phyloP scores from a whole-genome alignment of 2,113 vertebrate species.

The Leptobrachium ailaonicum region DNA sequence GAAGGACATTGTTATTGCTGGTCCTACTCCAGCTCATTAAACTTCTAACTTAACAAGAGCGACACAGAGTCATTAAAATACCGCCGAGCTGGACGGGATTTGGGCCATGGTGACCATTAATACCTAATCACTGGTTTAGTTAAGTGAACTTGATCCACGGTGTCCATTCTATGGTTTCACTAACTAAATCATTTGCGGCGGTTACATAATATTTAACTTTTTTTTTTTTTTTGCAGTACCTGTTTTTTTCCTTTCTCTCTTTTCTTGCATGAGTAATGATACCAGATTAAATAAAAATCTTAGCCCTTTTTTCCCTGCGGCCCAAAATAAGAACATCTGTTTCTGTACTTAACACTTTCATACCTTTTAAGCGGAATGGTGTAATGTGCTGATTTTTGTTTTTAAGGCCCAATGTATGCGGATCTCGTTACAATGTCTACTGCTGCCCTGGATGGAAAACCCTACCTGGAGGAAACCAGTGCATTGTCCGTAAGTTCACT shows the following conservation, averaged over 20 bases:
- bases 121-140: constrained; percentile 36
- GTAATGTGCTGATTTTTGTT: constrained; percentile 39
- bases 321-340: constrained; percentile 36
- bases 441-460: constrained; percentile 99
- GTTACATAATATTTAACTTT: constrained; percentile 20
- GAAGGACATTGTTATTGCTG: constrained; percentile 31
- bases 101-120: constrained; percentile 38
- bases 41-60: constrained; percentile 33
- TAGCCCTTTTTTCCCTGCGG: constrained; percentile 23
- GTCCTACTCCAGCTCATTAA: constrained; percentile 40
- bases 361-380: constrained; percentile 18
- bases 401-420: constrained; percentile 92
- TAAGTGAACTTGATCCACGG: constrained; percentile 13
- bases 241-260: constrained; percentile 1
- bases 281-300: constrained; percentile 11
- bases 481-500: constrained; percentile 94
- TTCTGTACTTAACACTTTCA: constrained; percentile 32
- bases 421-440: constrained; percentile 90
- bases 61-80: constrained; percentile 41
- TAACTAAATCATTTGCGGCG: constrained; percentile 30
- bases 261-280: constrained; percentile 28
- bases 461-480: constrained; percentile 95
- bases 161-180: constrained; percentile 31
- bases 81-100: constrained; percentile 33
- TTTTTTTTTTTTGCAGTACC: constrained; percentile 8